Conservation (phyloP, 1,140 invertebrate species). For the Trichonephila inaurata region DNA sequence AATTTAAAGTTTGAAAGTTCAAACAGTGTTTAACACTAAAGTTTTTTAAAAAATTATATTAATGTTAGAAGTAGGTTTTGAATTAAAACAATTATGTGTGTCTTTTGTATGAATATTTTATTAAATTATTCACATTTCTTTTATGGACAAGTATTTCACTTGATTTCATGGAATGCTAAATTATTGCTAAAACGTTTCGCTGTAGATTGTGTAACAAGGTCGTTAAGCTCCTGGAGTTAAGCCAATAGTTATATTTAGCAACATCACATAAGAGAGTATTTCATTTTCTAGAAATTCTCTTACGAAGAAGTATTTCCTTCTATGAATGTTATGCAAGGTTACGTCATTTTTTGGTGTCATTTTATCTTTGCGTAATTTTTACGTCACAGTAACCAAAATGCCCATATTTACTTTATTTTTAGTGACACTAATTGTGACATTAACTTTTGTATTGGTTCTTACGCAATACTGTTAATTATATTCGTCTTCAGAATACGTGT, state of each 20-base stretch:
- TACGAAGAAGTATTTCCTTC: neutral
- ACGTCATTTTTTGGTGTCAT: neutral
- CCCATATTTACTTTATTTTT: no score
- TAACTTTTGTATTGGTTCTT: no score
- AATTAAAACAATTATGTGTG: no score
- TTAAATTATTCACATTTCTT: neutral
- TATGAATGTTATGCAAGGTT: neutral
- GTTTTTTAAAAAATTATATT: no score
- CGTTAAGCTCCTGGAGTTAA: neutral
- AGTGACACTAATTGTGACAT: no score
- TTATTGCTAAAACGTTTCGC: neutral
- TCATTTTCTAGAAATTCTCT: neutral
- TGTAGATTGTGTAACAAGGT: neutral
- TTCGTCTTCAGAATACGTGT: no score
- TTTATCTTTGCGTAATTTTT: neutral
- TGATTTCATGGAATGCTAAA: neutral
- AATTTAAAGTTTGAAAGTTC: no score
- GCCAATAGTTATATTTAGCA: neutral
- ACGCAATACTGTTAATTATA: no score
- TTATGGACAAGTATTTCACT: neutral
- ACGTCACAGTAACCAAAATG: neutral
- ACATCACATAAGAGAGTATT: neutral
- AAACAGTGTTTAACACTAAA: no score
- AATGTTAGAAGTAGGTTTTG: no score
- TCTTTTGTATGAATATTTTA: no score